Percentiles rank a stretch among this genome's conserved stretches.
Conservation (phyloP, 2,113 vertebrate species). For the Myxocyprinus asiaticus region DNA sequence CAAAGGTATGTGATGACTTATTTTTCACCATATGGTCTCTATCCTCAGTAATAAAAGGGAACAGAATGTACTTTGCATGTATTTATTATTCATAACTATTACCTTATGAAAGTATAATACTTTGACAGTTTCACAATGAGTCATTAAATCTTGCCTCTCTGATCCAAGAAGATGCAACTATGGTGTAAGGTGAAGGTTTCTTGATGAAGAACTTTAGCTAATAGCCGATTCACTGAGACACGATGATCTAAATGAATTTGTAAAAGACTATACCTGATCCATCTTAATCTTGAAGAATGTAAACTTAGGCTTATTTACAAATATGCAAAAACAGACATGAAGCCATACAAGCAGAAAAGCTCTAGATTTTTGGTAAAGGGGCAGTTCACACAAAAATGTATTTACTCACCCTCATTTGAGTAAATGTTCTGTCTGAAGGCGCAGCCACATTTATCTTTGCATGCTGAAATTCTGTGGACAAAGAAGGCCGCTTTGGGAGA, state of each 20-base stretch:
- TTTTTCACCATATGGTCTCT: background rate
- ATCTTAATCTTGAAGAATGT: constrained; percentile 7
- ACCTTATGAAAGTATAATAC: background rate
- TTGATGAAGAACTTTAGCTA: background rate
- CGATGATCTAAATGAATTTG: constrained; percentile 25
- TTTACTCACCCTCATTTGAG: too few relatives aligned
- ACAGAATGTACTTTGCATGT: background rate
- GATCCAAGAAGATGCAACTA: constrained; percentile 4
- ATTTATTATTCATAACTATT: constrained; percentile 14
- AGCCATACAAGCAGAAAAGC: background rate
- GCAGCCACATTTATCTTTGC: too few relatives aligned
- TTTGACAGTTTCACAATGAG: background rate
- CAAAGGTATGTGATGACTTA: background rate
- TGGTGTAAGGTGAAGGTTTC: constrained; percentile 12
- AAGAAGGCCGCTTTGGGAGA: too few relatives aligned
- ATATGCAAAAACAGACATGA: background rate
- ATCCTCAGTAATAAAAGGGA: background rate
- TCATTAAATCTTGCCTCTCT: background rate
- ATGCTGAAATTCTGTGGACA: too few relatives aligned
- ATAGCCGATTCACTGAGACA: constrained; percentile 25
- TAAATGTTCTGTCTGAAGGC: too few relatives aligned
- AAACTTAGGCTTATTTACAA: constrained; percentile 2
- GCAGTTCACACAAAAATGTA: too few relatives aligned
- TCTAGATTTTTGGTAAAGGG: too few relatives aligned
- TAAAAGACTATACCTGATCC: constrained; percentile 14